phyloP scores from a whole-genome alignment of 2,888 invertebrate genomes.

The Ichneumoninae sp. region DNA sequence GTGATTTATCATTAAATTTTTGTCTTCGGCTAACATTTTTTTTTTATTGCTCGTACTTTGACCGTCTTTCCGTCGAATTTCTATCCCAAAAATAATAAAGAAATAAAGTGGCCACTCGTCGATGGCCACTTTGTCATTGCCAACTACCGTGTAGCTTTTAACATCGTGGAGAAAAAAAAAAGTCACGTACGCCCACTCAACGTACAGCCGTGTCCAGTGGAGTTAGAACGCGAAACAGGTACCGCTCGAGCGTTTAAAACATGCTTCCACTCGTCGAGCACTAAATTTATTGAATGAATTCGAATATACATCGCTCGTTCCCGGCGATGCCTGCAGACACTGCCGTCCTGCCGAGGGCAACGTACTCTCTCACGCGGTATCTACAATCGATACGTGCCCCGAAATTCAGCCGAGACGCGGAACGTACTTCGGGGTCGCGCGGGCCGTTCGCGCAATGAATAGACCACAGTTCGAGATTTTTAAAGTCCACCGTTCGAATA shows the following conservation, averaged over 20 bases:
- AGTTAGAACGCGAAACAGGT: slow-evolving; percentile 42
- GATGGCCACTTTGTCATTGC: not conserved
- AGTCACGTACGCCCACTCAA: not conserved
- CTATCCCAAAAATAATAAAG: not conserved
- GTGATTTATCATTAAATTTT: not conserved
- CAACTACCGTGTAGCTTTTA: not conserved
- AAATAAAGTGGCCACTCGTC: not conserved
- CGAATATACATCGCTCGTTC: not conserved
- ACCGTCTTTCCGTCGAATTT: not conserved
- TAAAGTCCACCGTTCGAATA: not conserved
- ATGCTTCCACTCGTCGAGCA: not conserved
- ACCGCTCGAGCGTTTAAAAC: slow-evolving; percentile 18
- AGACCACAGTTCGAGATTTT: not conserved
- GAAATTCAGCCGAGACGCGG: slow-evolving; percentile 34
- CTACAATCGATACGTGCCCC: slow-evolving; percentile 37
- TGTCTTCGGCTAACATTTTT: not conserved
- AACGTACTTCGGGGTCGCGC: slow-evolving; percentile 25
- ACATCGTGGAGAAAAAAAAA: slow-evolving; percentile 10
- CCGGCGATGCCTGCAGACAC: not conserved
- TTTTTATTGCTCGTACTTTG: not conserved
- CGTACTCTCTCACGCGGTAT: slow-evolving; percentile 12
- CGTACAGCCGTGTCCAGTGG: not conserved
- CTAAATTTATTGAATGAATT: not conserved
- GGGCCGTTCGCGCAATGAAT: not conserved
- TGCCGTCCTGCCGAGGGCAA: slow-evolving; percentile 18